Evolutionary conservation across 2,888 invertebrate species (phyloP).

Genomic region (Campoplex nolae): DNA sequence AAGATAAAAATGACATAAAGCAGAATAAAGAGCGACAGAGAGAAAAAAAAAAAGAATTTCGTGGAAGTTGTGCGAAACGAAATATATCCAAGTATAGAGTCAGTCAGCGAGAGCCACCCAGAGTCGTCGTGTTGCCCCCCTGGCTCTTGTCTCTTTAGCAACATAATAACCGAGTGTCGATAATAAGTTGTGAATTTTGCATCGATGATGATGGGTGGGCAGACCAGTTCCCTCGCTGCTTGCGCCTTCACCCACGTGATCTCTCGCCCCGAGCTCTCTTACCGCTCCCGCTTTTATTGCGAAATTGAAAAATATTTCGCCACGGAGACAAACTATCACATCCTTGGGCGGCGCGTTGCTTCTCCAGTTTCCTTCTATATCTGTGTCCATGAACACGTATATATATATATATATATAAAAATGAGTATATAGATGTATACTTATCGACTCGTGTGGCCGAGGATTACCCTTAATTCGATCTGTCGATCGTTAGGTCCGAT

Average conservation of each 20-base stretch:
- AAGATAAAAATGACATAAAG: constrained; percentile 20
- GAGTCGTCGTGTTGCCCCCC: constrained; percentile 32
- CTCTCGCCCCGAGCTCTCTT: constrained; percentile 45
- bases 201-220: constrained; percentile 69
- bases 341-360: constrained; percentile 35
- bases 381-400: not conserved
- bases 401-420: not conserved
- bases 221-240: constrained; percentile 69
- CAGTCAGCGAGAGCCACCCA: constrained; percentile 20
- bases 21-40: constrained; percentile 2
- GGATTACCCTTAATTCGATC: constrained; percentile 63
- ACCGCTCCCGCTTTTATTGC: constrained; percentile 64
- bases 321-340: constrained; percentile 45
- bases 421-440: not conserved
- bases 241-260: constrained; percentile 64
- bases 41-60: constrained; percentile 24
- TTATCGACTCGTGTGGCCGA: not conserved
- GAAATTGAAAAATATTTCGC: constrained; percentile 65
- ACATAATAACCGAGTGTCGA: constrained; percentile 67
- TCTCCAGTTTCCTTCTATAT: constrained; percentile 27
- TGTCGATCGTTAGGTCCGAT: constrained; percentile 51
- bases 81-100: constrained; percentile 24
- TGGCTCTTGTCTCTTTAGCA: constrained; percentile 56
- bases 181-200: constrained; percentile 68
- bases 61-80: constrained; percentile 49